Base-by-base conservation (phyloP, 2,888 invertebrate genomes). In the Chymomyza fuscimana region DNA sequence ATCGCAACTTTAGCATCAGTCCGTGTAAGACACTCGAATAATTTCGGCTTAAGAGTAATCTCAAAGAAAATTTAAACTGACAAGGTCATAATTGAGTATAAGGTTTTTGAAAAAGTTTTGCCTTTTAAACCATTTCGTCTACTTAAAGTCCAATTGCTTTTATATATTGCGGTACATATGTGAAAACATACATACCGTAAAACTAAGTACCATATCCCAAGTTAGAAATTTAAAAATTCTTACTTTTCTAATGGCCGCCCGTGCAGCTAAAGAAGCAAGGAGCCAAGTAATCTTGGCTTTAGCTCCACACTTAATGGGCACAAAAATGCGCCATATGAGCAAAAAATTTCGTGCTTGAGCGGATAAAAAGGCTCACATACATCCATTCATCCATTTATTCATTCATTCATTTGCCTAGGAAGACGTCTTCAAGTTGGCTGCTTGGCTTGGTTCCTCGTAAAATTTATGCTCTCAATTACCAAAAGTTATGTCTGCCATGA, bases 381-480 rank as follows among this genome's bases (percentile, higher is more conserved):
- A 46, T 46, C 1, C 32, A 29, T 59, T 25, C 40, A 40, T 40
- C 1, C 32, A 29, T 59, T 25, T 7, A 40, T 40, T 40, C 32
- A 32, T 32, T 3, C 40, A 46, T 46, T 46, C 32, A 29, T 60
- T 25, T 29, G 60, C 16, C 25, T 22, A n/a, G 25, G 40, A 52
- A 63, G 32, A 51, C 10, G 56, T 40, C 36, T 50, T 46, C 67
- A 70, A 69, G 65, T 65, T 63, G 67, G 68, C 66, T 32, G 66
- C 70, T 67, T 32, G 32, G 32, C 32, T 32, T 32, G 7, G 61
- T 76, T 68, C 73, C 72, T 70, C 80, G 77, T 82, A 72, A 79
- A 85, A 79, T 82, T 77, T 77, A 81, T 81, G 70, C 72, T 75
- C 80, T 73, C 78, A 80, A 82, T 82, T 85, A 82, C 78, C 63